Evolutionary conservation across 1,140 invertebrate genomes (phyloP).

Genomic region (Zaprionus lachaisei): DNA sequence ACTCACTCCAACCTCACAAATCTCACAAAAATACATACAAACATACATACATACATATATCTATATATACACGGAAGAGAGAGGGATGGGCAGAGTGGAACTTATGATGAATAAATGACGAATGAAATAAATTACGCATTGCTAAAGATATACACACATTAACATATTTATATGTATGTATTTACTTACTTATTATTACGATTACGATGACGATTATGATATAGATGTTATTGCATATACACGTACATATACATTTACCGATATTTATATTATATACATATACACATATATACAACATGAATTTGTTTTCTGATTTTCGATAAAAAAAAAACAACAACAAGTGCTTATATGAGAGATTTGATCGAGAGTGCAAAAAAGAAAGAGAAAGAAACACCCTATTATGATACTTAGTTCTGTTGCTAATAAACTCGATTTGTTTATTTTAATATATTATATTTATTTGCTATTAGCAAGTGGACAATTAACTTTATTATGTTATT

Average conservation of each 20-base stretch:
- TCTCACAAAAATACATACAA: constrained; percentile 15
- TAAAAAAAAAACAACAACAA: constrained; percentile 20
- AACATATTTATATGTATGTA: constrained; percentile 81
- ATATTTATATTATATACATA: constrained; percentile 50
- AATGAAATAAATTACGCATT: constrained; percentile 25
- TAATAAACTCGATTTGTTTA: too few relatives aligned
- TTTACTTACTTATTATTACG: constrained; percentile 76
- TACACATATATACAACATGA: constrained; percentile 33
- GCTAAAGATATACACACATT: constrained; percentile 67
- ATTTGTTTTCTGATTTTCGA: constrained; percentile 40
- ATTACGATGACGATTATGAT: constrained; percentile 35
- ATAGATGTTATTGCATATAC: constrained; percentile 81
- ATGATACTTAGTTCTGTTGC: not conserved
- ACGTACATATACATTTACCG: constrained; percentile 62
- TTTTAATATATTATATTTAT: too few relatives aligned
- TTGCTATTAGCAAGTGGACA: too few relatives aligned
- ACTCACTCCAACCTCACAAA: constrained; percentile 3
- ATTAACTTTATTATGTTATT: too few relatives aligned
- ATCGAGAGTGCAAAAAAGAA: not conserved
- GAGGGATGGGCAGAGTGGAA: not conserved
- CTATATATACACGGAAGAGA: constrained; percentile 8
- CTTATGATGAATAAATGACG: not conserved
- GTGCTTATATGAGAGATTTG: constrained; percentile 16
- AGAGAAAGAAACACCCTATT: not conserved
- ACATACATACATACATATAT: constrained; percentile 4